phyloP scores from a whole-genome alignment of 2,113 vertebrate genomes.

The Tachycineta bicolor region DNA sequence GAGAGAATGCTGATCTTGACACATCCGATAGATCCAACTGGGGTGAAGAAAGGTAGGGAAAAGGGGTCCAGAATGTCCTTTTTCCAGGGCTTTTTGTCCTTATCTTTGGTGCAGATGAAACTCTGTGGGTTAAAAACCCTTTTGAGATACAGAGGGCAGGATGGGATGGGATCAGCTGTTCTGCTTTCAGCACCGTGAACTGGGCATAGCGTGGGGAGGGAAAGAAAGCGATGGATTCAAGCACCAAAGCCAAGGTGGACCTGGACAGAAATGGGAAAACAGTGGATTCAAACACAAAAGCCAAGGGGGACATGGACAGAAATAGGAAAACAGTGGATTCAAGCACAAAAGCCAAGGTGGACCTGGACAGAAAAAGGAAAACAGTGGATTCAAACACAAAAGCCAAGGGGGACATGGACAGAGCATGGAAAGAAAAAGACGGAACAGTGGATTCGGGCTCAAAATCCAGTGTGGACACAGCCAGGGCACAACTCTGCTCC shows the following conservation, averaged over 20 bases:
- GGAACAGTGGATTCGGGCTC: not conserved
- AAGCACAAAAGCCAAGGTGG: not conserved
- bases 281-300: not conserved
- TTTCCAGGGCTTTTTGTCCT: not conserved
- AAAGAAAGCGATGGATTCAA: not conserved
- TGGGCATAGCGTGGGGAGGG: not conserved
- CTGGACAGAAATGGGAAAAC: not conserved
- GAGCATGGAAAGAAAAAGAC: not conserved
- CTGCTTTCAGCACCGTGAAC: not conserved
- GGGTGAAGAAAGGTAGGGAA: not conserved
- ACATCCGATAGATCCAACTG: not conserved
- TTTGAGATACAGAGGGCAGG: not conserved
- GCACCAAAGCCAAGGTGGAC: not conserved
- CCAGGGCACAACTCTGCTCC: not conserved
- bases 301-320: not conserved
- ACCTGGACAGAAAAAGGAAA: not conserved
- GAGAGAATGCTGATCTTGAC: not conserved
- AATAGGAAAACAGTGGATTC: not conserved
- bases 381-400: not conserved
- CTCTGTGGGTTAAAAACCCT: not conserved
- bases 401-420: not conserved
- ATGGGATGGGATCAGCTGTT: not conserved
- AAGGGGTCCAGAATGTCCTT: not conserved
- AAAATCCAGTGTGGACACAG: not conserved
- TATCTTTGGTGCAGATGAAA: not conserved